These are phyloP conservation scores for Sarcophaga peregrina DNA, from an alignment of 1,140 invertebrate species.

Conservation along the genomic window DNA sequence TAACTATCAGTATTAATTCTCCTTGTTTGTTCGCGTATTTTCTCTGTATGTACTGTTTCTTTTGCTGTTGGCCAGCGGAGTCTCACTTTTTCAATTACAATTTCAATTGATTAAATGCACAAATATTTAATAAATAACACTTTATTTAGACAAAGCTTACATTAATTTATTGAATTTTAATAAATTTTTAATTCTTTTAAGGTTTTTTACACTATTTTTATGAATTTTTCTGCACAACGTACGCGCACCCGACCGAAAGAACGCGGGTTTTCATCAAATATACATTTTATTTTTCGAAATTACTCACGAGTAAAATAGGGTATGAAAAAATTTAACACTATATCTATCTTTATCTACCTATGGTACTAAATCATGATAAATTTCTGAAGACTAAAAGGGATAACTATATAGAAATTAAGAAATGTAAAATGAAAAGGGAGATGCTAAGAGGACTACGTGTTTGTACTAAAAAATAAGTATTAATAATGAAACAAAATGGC, in stretches of 20 bases:
- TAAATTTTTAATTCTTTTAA: constrained; percentile 59
- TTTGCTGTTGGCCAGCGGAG: constrained; percentile 43
- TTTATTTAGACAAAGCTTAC: constrained; percentile 41
- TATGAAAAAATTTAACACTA: constrained; percentile 21
- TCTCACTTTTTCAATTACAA: constrained; percentile 44
- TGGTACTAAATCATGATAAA: not conserved
- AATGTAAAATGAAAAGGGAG: constrained; percentile 23
- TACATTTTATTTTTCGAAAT: constrained; percentile 52
- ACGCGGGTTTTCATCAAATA: constrained; percentile 66
- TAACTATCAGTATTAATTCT: constrained; percentile 40
- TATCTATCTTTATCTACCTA: not conserved
- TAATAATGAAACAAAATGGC: constrained; percentile 47
- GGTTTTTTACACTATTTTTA: constrained; percentile 63
- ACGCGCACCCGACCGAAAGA: constrained; percentile 52
- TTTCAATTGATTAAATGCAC: constrained; percentile 15
- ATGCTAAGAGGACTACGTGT: constrained; percentile 37
- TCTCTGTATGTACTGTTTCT: constrained; percentile 27
- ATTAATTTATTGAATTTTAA: constrained; percentile 51
- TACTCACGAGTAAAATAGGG: constrained; percentile 48
- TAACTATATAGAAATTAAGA: not conserved
- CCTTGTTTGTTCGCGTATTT: constrained; percentile 44
- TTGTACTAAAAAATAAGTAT: constrained; percentile 45
- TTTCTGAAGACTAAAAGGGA: constrained; percentile 20
- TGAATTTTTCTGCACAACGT: constrained; percentile 63
- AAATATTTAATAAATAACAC: constrained; percentile 43